Base-by-base conservation (phyloP, 2,797 vertebrate genomes). In the Xyrichtys novacula region DNA sequence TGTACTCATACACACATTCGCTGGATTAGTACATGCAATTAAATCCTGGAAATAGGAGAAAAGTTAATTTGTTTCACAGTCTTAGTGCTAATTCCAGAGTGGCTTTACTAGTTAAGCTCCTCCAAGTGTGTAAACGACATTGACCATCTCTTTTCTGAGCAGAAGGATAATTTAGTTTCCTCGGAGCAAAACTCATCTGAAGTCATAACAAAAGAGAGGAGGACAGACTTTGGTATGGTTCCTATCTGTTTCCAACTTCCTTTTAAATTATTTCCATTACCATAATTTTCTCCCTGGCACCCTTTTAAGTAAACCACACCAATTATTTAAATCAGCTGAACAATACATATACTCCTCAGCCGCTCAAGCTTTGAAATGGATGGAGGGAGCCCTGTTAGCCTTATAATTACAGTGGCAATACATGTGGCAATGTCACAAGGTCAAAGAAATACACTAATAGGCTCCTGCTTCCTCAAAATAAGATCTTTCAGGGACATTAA, bases 301-400 rank as follows among this genome's bases (percentile, higher is more conserved):
- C 90, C 88, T 94, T 94, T 94, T 91, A 93, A 93, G 89, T 93
- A 93, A 94, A 94, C 89, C 90, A 87, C 80, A 87, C 87, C 89
- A 91, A 94, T 93, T 94, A 94, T 94, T 93, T 91, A 91, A 93
- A 93, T 89, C 91, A 88, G 85, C 77, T 40, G 74, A 86, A 91
- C 88, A 89, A 89, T 90, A 87, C 89, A 91, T 83, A 90, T 89
- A 90, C 65, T 88, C 83, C 80, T 88, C 84, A 85, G 50, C 54
- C 40, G 71, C 81, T 81, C 62, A 38, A 40, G 86, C 85, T 89
- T 88, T 86, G 83, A 89, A 91, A 92, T 47, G 69, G 72, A 86
- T 81, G 56, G 72, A 71, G 76, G 73, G 68, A 79, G 68, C 74
- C 71, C 76, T 86, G 82, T 84, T 87, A 79, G 77, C 83, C 77